A percentile compares a stretch with the other conserved stretches of the same genome.
phyloP scores from a whole-genome alignment of 2,797 vertebrate species.

The Nyctibius grandis region DNA sequence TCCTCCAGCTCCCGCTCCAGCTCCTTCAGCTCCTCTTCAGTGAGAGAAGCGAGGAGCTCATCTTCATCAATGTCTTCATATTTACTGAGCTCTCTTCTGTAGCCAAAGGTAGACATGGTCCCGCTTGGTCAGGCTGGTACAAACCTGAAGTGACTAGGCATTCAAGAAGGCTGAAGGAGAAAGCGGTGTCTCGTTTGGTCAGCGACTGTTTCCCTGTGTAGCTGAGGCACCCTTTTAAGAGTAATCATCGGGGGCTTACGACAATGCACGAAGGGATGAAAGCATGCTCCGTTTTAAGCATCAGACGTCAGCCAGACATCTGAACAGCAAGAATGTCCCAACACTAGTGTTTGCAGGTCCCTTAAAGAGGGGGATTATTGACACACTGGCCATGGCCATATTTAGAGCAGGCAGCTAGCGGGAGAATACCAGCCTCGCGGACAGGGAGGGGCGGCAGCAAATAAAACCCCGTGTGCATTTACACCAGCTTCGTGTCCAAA shows the following conservation, averaged over 20 bases:
- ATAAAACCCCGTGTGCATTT: not conserved
- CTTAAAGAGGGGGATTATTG: slow-evolving; percentile 76
- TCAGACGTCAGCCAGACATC: slow-evolving; percentile 84
- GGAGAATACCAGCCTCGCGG: slow-evolving; percentile 29
- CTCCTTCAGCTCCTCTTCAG: slow-evolving; percentile 91
- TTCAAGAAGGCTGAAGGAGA: slow-evolving; percentile 55
- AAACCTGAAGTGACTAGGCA: slow-evolving; percentile 55
- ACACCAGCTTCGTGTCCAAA: not conserved
- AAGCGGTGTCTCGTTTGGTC: slow-evolving; percentile 44
- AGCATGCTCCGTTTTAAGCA: slow-evolving; percentile 89
- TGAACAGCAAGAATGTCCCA: slow-evolving; percentile 93
- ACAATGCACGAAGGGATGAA: slow-evolving; percentile 85
- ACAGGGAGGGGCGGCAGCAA: not conserved
- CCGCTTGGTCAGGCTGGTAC: slow-evolving; percentile 54
- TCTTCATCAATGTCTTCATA: slow-evolving; percentile 97
- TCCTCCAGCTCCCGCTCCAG: slow-evolving; percentile 91
- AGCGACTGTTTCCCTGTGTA: slow-evolving; percentile 79
- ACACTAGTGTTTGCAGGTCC: slow-evolving; percentile 78
- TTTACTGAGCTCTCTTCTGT: slow-evolving; percentile 93
- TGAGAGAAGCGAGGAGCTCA: slow-evolving; percentile 91
- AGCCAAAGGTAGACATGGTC: slow-evolving; percentile 93
- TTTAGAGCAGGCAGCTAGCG: slow-evolving; percentile 75
- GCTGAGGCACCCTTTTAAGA: slow-evolving; percentile 87
- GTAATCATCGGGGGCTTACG: slow-evolving; percentile 78
- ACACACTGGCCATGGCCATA: slow-evolving; percentile 82